Percentiles rank a stretch among this genome's conserved stretches.
Conservation (phyloP, 2,797 vertebrate genomes). For the Apogon talboti region DNA sequence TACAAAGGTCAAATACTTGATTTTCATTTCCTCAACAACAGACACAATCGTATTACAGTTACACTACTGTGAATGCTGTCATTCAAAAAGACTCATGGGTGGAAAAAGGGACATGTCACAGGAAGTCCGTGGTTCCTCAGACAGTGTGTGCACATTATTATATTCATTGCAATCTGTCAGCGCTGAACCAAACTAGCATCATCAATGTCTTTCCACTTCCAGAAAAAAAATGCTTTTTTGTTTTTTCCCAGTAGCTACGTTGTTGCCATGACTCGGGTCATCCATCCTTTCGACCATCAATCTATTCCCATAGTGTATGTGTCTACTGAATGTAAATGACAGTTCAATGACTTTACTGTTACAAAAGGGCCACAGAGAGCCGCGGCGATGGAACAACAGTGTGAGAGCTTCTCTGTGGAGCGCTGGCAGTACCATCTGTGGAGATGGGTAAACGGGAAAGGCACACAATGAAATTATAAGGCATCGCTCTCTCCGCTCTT, state of each 20-base stretch:
- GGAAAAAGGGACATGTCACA: conserved; percentile 68
- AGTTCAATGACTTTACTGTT: conserved; percentile 76
- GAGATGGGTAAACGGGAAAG: conserved; percentile 81
- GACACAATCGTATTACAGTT: conserved; percentile 71
- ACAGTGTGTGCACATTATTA: conserved; percentile 73
- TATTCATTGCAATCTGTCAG: conserved; percentile 65
- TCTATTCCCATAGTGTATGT: conserved; percentile 66
- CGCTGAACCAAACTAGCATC: conserved; percentile 52
- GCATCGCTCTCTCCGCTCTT: conserved; percentile 64
- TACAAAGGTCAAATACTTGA: conserved; percentile 82
- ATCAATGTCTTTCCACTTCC: conserved; percentile 76
- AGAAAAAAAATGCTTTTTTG: conserved; percentile 61
- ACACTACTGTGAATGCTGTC: conserved; percentile 71
- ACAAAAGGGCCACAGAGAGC: conserved; percentile 83
- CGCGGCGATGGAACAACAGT: conserved; percentile 73
- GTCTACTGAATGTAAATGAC: conserved; percentile 82
- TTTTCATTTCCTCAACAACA: conserved; percentile 80
- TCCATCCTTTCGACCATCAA: conserved; percentile 67
- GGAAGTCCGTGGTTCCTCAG: conserved; percentile 65
- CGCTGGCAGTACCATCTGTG: conserved; percentile 84
- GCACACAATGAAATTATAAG: conserved; percentile 84
- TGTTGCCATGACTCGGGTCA: conserved; percentile 79
- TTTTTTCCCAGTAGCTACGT: conserved; percentile 74
- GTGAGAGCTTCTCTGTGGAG: conserved; percentile 74
- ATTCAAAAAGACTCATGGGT: conserved; percentile 64